phyloP scores from a whole-genome alignment of 2,113 vertebrate species.

The Aviceda subcristata region DNA sequence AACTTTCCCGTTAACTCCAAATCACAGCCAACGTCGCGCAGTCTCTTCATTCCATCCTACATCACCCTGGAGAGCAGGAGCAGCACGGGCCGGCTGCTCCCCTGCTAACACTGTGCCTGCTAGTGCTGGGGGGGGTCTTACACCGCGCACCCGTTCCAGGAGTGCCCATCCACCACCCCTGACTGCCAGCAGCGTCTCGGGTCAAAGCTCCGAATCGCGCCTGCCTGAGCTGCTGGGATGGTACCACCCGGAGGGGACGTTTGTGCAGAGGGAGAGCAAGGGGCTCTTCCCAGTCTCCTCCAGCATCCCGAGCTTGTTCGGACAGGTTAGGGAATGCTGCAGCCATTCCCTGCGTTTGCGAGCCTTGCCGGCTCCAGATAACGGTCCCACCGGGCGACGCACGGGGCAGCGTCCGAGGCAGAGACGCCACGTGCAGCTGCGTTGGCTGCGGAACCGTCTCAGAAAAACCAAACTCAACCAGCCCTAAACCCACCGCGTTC shows the following conservation, averaged over 20 bases:
- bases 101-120: not conserved
- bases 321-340: not conserved
- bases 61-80: not conserved
- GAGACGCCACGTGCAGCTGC: not conserved
- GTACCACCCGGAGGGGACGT: not conserved
- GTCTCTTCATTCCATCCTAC: not conserved
- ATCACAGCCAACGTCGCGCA: not conserved
- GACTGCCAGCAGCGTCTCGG: not conserved
- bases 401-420: not conserved
- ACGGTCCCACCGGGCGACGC: accelerated
- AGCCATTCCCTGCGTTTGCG: not conserved
- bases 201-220: not conserved
- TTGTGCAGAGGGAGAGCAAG: not conserved
- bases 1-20: not conserved
- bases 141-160: not conserved
- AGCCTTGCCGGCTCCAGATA: not conserved
- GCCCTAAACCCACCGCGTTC: not conserved
- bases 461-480: not conserved
- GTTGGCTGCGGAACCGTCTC: not conserved
- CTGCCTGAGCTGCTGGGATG: not conserved
- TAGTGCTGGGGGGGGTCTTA: not conserved
- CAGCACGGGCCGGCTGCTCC: not conserved
- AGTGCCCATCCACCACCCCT: not conserved
- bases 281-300: not conserved
- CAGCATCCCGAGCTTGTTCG: not conserved